Percentiles rank a stretch among this genome's conserved stretches.
Conservation (phyloP, 2,113 vertebrate genomes). For the Passer montanus region DNA sequence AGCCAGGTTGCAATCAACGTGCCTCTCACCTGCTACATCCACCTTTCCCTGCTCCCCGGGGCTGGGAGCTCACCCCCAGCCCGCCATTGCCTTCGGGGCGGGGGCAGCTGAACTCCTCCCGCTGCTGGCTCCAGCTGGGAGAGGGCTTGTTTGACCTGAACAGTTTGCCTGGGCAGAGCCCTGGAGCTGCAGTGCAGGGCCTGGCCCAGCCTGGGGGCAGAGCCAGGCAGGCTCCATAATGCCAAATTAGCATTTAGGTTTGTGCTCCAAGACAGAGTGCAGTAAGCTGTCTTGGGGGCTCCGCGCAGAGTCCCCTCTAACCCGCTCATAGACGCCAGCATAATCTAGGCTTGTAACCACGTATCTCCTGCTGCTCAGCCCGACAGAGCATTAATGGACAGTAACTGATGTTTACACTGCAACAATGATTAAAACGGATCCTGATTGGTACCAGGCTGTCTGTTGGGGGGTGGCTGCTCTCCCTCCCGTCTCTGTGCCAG, state of each 20-base stretch:
- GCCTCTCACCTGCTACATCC: conserved; percentile 44
- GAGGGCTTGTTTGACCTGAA: not conserved
- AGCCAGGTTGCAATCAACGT: conserved; percentile 49
- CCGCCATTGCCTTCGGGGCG: not conserved
- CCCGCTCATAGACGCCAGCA: conserved; percentile 59
- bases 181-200: not conserved
- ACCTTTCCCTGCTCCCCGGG: conserved; percentile 5
- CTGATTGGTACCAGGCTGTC: conserved; percentile 38
- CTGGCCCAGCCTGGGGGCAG: not conserved
- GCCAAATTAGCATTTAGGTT: conserved; percentile 78
- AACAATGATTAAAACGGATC: conserved; percentile 58
- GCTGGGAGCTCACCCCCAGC: not conserved
- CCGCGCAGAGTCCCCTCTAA: not conserved
- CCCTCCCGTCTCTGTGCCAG: accelerated
- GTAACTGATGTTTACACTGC: conserved; percentile 62
- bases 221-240: conserved; percentile 5
- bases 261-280: conserved; percentile 59
- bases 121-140: conserved; percentile 53
- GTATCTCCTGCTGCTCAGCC: conserved; percentile 41
- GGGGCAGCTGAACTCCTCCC: conserved; percentile 22
- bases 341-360: conserved; percentile 60
- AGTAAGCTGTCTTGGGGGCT: conserved; percentile 31
- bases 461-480: not conserved
- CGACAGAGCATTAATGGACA: conserved; percentile 44
- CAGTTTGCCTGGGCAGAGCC: not conserved